Evolutionary conservation across 2,797 vertebrate genomes (phyloP).

Genomic region (Chloroceryle amazona): DNA sequence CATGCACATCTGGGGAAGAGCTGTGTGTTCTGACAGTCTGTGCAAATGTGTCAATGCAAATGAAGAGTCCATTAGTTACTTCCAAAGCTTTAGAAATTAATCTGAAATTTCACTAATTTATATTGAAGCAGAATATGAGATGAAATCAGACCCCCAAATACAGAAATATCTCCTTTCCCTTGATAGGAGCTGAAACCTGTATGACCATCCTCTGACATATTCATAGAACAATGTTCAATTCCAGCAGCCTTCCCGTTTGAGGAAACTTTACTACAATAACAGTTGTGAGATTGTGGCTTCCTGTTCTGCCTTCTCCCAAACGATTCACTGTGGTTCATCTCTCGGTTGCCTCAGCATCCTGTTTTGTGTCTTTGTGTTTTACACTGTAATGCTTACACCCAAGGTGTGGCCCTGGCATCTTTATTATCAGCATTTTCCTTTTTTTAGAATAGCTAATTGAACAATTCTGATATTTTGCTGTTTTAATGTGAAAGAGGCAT

Average conservation of each 20-base stretch:
- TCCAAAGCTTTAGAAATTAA: neutral
- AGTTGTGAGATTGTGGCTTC: neutral
- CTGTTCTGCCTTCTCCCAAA: neutral
- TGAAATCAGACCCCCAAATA: neutral
- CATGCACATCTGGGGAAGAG: neutral
- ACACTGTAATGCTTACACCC: neutral
- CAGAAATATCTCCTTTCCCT: neutral
- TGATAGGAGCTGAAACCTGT: neutral
- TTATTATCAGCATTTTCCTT: neutral
- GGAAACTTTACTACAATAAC: neutral
- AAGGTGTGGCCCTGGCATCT: neutral
- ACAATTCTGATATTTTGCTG: neutral
- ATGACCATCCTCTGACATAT: neutral
- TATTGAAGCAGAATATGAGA: neutral
- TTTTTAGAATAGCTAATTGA: neutral
- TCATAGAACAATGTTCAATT: slow-evolving; percentile 6
- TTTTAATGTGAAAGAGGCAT: neutral
- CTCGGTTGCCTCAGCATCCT: slow-evolving; percentile 17
- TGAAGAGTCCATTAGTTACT: neutral
- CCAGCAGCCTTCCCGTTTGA: slow-evolving; percentile 49
- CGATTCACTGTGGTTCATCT: neutral
- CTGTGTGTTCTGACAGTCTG: neutral
- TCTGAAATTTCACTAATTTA: neutral
- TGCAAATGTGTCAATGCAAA: neutral
- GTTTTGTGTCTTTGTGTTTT: slow-evolving; percentile 7